These are phyloP conservation scores for Pelecanus crispus DNA, from an alignment of 2,113 vertebrate species.

Conservation along the genomic window DNA sequence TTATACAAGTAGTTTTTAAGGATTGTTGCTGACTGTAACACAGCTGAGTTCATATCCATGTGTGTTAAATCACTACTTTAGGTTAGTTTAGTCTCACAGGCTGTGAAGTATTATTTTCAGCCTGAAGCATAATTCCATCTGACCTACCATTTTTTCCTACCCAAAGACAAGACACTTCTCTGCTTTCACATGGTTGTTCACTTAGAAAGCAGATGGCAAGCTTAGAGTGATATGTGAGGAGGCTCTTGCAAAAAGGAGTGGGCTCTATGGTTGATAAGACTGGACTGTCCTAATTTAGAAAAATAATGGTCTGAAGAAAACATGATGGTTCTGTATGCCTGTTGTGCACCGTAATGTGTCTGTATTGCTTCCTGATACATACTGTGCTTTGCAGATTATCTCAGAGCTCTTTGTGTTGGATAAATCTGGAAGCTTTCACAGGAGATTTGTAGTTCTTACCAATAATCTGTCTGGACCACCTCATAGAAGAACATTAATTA, in stretches of 20 bases:
- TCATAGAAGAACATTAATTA: not conserved
- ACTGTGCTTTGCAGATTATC: not conserved
- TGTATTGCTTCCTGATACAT: not conserved
- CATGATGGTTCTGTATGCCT: not conserved
- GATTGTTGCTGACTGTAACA: not conserved
- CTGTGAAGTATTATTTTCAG: not conserved
- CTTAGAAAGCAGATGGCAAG: not conserved
- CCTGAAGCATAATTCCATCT: not conserved
- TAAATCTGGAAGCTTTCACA: not conserved
- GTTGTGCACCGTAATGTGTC: fast-evolving
- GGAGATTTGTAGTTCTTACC: not conserved
- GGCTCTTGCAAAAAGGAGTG: not conserved
- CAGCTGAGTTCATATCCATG: not conserved
- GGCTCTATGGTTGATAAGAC: not conserved
- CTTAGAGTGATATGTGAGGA: not conserved
- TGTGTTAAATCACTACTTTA: not conserved
- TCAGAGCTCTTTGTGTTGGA: not conserved
- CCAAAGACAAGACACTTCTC: not conserved
- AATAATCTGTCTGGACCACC: not conserved
- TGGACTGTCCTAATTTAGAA: not conserved
- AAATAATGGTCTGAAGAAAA: not conserved
- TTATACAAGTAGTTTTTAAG: conserved; percentile 13
- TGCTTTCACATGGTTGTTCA: not conserved
- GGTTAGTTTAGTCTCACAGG: not conserved
- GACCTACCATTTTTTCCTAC: not conserved